Percentiles rank a stretch among this genome's conserved stretches.
Evolutionary conservation across 1,140 invertebrate genomes (phyloP).

Genomic region (Sycobia sp.): DNA sequence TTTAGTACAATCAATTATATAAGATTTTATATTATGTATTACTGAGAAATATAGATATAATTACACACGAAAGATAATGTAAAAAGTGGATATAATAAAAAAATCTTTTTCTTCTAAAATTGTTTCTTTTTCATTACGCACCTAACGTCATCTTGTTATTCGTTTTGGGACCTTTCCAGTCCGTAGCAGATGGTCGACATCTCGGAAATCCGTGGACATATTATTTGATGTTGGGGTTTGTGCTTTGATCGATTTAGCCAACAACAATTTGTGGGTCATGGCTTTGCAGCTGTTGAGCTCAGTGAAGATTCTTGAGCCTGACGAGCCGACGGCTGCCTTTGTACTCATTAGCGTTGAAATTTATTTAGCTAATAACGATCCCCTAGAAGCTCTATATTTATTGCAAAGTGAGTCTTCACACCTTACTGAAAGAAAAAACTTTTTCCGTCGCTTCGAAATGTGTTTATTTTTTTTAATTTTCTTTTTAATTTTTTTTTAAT

Average conservation of each 20-base stretch:
- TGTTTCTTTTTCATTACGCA: slow-evolving; percentile 31
- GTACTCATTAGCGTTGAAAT: slow-evolving; percentile 45
- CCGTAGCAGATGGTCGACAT: slow-evolving; percentile 2
- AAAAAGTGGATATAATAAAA: slow-evolving; percentile 21
- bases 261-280: slow-evolving; percentile 40
- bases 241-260: slow-evolving; percentile 40
- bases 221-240: slow-evolving; percentile 36
- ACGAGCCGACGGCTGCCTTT: slow-evolving; percentile 35
- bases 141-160: slow-evolving; percentile 36
- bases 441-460: background rate
- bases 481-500: background rate
- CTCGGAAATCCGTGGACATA: slow-evolving; percentile 24
- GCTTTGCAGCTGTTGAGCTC: slow-evolving; percentile 41
- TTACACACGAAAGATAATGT: background rate
- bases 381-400: slow-evolving; percentile 42
- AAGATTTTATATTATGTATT: slow-evolving; percentile 25
- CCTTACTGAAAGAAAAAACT: background rate
- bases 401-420: slow-evolving; percentile 45
- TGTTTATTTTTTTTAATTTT: background rate
- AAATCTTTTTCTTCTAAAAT: slow-evolving; percentile 33
- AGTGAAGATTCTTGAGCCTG: slow-evolving; percentile 29
- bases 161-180: slow-evolving; percentile 20
- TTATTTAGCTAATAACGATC: slow-evolving; percentile 46
- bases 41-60: slow-evolving; percentile 4
- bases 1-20: slow-evolving; percentile 3